Conservation (phyloP, 2,888 invertebrate species). For the Mythimna vitellina region DNA sequence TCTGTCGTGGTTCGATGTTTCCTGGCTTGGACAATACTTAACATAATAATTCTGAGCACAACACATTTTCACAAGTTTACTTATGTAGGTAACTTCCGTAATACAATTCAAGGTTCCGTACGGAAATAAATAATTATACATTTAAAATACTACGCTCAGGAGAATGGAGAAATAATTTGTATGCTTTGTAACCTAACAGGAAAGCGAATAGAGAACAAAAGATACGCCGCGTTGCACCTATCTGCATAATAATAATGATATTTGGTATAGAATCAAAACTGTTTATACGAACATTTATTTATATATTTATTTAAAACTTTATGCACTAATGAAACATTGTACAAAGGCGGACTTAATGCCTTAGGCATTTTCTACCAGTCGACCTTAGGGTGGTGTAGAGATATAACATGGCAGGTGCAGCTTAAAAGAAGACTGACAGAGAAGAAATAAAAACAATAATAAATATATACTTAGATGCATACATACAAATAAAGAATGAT, state of each 20-base stretch:
- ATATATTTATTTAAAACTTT: too few species aligned
- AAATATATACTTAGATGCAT: too few species aligned
- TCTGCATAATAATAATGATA: conserved; percentile 34
- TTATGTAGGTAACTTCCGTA: conserved; percentile 52
- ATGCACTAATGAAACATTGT: too few species aligned
- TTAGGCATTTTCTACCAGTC: too few species aligned
- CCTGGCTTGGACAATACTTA: conserved; percentile 14
- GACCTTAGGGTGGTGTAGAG: too few species aligned
- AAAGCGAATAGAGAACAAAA: conserved; percentile 35
- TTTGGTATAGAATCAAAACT: conserved; percentile 11
- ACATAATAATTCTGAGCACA: conserved; percentile 10
- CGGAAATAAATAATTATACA: conserved; percentile 58
- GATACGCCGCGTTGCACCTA: conserved; percentile 16
- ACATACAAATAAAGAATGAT: too few species aligned
- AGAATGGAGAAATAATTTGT: conserved; percentile 51
- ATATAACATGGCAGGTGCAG: too few species aligned
- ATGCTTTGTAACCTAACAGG: conserved; percentile 36
- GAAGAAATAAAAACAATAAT: too few species aligned
- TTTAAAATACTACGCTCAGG: conserved; percentile 51
- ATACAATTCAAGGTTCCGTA: conserved; percentile 42
- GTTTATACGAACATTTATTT: neutral
- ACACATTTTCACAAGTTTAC: conserved; percentile 46
- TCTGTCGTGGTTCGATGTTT: neutral
- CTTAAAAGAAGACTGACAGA: too few species aligned
- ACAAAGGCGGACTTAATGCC: too few species aligned